These are phyloP conservation scores for Prosapia bicincta DNA, from an alignment of 2,888 invertebrate genomes.

Conservation along the genomic window DNA sequence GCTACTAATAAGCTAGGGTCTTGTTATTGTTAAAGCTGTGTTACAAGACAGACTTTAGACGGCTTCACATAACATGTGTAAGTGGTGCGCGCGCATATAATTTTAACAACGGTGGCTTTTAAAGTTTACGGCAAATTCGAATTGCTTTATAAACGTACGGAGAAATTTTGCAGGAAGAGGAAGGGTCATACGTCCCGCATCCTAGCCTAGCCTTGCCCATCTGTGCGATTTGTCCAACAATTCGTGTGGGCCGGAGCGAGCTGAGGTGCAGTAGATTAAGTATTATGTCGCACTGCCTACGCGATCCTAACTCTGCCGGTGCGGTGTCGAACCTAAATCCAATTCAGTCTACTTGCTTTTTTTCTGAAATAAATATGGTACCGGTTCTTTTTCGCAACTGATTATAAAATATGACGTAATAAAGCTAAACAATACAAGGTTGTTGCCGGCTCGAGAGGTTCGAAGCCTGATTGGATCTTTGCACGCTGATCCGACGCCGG, in stretches of 20 bases:
- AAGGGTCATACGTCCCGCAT: background rate
- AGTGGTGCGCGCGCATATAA: no score
- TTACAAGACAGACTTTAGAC: no score
- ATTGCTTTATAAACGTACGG: no score
- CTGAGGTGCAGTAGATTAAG: background rate
- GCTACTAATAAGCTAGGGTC: no score
- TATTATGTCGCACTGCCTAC: background rate
- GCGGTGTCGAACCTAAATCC: background rate
- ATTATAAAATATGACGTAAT: background rate
- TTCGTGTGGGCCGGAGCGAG: background rate
- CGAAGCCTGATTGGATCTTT: no score
- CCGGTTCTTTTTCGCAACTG: background rate
- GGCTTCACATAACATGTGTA: no score
- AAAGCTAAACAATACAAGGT: background rate
- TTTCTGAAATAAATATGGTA: background rate
- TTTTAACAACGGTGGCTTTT: no score
- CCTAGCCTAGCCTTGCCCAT: background rate
- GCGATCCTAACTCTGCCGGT: background rate
- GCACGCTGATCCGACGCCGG: no score
- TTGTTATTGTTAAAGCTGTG: no score
- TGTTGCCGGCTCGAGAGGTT: no score
- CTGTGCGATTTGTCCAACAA: conserved; percentile 2
- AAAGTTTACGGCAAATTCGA: no score
- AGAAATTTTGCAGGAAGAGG: no score
- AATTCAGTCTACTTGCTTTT: background rate